These are phyloP conservation scores for Sus cebifrons DNA, from an alignment of 2,797 vertebrate species.

Conservation along the genomic window DNA sequence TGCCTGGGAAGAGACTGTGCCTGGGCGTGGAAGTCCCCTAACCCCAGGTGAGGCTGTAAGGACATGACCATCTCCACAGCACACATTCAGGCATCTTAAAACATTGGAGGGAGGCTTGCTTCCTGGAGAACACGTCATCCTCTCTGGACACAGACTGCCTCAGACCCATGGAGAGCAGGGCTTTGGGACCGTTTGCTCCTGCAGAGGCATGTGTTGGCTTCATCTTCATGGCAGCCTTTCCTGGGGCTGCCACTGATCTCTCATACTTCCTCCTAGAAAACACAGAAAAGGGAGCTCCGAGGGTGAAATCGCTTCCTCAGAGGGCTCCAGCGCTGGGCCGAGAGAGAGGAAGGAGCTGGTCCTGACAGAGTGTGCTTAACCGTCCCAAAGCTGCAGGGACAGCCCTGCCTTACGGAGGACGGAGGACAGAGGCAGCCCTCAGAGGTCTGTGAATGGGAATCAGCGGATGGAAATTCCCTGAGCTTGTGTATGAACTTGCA, in stretches of 20 bases:
- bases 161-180: background rate
- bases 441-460: no score
- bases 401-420: background rate
- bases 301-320: background rate
- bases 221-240: background rate
- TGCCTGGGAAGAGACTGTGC: background rate
- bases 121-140: background rate
- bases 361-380: rapidly evolving
- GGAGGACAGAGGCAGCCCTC: background rate
- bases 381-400: no score
- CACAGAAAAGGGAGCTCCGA: background rate
- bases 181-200: background rate
- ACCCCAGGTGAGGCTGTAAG: background rate
- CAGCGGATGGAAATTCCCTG: background rate
- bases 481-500: background rate
- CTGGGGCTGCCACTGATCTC: background rate
- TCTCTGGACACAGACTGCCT: background rate
- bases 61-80: no score
- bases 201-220: background rate
- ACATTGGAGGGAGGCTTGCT: background rate
- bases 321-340: no score
- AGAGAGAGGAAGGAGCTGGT: no score
- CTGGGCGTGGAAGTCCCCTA: background rate
- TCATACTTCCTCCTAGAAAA: background rate
- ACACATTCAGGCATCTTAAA: rapidly evolving